phyloP scores from a whole-genome alignment of 1,140 invertebrate genomes.

The Wiebesia pumilae region DNA sequence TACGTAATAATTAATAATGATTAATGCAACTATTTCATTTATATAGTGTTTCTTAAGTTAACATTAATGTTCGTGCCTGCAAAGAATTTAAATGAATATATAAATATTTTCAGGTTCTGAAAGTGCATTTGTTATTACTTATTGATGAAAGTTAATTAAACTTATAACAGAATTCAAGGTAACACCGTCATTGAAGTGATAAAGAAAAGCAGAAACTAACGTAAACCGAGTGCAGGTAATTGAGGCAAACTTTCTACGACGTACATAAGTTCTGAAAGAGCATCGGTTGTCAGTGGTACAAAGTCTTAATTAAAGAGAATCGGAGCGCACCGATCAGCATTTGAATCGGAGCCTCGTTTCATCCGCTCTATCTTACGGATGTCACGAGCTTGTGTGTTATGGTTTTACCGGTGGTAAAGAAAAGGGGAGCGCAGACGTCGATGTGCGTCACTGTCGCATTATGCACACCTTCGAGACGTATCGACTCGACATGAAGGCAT shows the following conservation, averaged over 20 bases:
- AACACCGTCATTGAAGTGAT: background rate
- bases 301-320: slow-evolving; percentile 51
- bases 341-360: slow-evolving; percentile 40
- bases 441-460: slow-evolving; percentile 37
- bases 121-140: background rate
- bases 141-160: background rate
- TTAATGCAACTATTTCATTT: too few species aligned
- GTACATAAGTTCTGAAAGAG: background rate
- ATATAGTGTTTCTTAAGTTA: too few species aligned
- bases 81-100: too few species aligned
- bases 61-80: too few species aligned
- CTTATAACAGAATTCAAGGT: background rate
- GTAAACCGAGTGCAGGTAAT: slow-evolving; percentile 14
- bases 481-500: slow-evolving; percentile 10
- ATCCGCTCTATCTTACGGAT: slow-evolving; percentile 25
- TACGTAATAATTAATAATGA: too few species aligned
- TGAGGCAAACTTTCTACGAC: slow-evolving; percentile 40
- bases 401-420: slow-evolving; percentile 5
- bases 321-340: slow-evolving; percentile 14
- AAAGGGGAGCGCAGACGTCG: background rate
- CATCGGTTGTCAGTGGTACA: slow-evolving; percentile 35
- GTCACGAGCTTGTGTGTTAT: slow-evolving; percentile 33
- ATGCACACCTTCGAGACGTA: slow-evolving; percentile 25
- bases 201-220: slow-evolving; percentile 18
- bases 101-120: too few species aligned